A percentile compares a stretch with the other conserved stretches of the same genome.
These are phyloP conservation scores for Meloidogyne hapla DNA, from an alignment of 1,140 invertebrate species.

Conservation along the genomic window DNA sequence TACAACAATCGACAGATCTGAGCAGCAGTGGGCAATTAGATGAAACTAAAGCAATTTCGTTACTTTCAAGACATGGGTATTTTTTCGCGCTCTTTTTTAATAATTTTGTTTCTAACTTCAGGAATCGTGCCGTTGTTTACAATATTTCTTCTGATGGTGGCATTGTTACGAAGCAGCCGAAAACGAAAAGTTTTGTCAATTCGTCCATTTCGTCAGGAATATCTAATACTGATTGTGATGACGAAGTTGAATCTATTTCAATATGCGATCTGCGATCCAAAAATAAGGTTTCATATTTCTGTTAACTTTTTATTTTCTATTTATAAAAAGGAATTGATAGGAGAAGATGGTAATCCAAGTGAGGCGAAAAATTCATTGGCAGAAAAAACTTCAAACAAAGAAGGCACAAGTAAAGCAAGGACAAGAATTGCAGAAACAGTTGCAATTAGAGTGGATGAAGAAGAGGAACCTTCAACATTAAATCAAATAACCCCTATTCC, in stretches of 20 bases:
- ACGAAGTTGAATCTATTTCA: neutral
- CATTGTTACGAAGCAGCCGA: neutral
- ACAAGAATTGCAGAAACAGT: neutral
- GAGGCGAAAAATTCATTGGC: too few relatives aligned
- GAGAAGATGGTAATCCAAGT: too few relatives aligned
- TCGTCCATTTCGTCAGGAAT: too few relatives aligned
- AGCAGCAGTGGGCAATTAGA: neutral
- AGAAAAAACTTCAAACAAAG: too few relatives aligned
- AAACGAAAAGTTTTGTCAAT: too few relatives aligned
- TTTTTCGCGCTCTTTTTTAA: neutral
- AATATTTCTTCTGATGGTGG: neutral
- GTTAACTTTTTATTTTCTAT: neutral
- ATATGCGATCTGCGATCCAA: neutral
- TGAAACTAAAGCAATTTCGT: neutral
- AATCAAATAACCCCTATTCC: constrained; percentile 27
- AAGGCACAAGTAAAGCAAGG: neutral
- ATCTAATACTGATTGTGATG: neutral
- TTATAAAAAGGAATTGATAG: neutral
- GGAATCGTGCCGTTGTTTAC: neutral
- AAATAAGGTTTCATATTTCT: neutral
- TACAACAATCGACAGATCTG: neutral
- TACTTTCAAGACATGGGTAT: neutral
- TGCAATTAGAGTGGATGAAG: neutral
- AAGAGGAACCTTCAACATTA: constrained; percentile 24
- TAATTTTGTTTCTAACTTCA: neutral